Percentiles rank a stretch among this genome's conserved stretches.
Evolutionary conservation across 2,888 invertebrate genomes (phyloP).

Genomic region (Ctena decussata): DNA sequence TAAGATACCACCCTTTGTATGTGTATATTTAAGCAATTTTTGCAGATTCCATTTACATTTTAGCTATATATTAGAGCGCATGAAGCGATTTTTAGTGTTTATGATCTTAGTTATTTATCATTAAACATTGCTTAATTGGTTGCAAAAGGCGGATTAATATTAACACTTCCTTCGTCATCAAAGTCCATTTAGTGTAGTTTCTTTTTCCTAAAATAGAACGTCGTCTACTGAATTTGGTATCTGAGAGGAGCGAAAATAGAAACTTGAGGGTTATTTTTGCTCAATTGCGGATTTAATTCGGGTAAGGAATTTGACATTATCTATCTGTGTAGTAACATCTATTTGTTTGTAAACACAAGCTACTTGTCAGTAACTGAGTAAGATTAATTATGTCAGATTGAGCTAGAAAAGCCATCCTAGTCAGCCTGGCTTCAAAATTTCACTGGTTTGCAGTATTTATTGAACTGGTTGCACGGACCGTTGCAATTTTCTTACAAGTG

Average conservation of each 20-base stretch:
- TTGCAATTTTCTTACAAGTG: too few species aligned
- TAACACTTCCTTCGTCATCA: constrained; percentile 42
- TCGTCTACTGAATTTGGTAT: constrained; percentile 61
- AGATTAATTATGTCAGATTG: not conserved
- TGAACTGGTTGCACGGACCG: too few species aligned
- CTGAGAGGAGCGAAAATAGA: constrained; percentile 67
- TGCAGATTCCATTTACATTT: too few species aligned
- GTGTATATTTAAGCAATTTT: too few species aligned
- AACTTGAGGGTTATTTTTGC: constrained; percentile 67
- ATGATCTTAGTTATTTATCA: too few species aligned
- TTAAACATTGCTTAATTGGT: not conserved
- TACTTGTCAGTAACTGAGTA: not conserved
- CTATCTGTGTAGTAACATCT: constrained; percentile 41
- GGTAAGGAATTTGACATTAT: constrained; percentile 69
- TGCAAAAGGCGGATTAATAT: constrained; percentile 33
- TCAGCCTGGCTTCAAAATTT: too few species aligned
- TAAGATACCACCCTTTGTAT: too few species aligned
- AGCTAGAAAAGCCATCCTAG: too few species aligned
- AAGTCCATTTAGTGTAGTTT: constrained; percentile 31
- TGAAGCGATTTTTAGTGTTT: too few species aligned
- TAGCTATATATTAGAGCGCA: too few species aligned
- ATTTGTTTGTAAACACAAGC: constrained; percentile 1
- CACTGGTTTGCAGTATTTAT: too few species aligned
- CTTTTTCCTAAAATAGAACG: constrained; percentile 67
- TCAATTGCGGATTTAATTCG: constrained; percentile 68